Conservation (phyloP, 2,797 vertebrate species). For the Gallinago solitaria region DNA sequence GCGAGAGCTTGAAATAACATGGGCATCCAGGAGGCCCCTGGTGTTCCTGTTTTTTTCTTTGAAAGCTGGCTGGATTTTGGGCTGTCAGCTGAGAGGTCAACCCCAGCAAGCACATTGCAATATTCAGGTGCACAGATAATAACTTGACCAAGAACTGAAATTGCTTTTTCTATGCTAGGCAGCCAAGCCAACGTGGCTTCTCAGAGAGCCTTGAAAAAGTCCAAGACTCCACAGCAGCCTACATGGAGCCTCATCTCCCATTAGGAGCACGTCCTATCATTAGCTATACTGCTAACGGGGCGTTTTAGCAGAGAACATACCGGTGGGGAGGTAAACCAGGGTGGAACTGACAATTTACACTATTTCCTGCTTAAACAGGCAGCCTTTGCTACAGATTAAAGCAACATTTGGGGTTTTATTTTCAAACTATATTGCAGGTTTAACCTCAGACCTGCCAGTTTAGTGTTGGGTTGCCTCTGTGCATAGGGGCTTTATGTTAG, state of each 20-base stretch:
- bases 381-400: background rate
- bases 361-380: background rate
- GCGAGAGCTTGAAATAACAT: background rate
- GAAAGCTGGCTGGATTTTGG: constrained; percentile 7
- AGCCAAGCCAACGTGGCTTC: background rate
- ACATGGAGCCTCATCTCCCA: background rate
- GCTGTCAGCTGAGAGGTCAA: background rate
- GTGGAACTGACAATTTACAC: background rate
- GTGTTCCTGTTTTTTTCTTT: background rate
- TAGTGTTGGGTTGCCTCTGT: background rate
- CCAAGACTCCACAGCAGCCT: background rate
- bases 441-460: background rate
- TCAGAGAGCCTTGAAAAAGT: background rate
- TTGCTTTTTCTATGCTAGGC: background rate
- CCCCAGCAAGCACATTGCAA: background rate
- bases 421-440: background rate
- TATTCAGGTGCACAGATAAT: background rate
- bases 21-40: background rate
- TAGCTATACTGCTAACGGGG: background rate
- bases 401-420: background rate
- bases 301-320: background rate
- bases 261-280: background rate
- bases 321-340: background rate
- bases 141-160: background rate
- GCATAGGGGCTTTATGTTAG: background rate